Evolutionary conservation across 2,888 invertebrate species (phyloP), one percentile per base, ranked within the genome.

Genomic region (Yponomeuta cagnagella): DNA sequence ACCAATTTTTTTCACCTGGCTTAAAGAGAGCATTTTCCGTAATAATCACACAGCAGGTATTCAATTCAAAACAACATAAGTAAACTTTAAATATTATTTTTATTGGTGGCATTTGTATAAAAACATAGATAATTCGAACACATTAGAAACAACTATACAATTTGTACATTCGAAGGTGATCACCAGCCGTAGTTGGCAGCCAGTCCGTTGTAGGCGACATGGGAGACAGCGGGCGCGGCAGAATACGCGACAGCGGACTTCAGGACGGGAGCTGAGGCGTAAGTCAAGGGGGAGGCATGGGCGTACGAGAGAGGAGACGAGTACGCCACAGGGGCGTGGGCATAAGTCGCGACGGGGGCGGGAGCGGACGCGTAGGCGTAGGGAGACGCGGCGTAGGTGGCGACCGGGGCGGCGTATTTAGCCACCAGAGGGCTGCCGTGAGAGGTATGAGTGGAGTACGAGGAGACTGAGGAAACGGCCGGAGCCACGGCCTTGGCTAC

Each of bases 151-250:
- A 84, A 86, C 85, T 86, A 84, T 43, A 48, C 52, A 68, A 67
- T 30, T 58, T 52, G 33, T 48, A 65, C 63, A 63, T 43, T 63
- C 2, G 12, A 33, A 83, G 79, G 80, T 76, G 86, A 87, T 93
- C 93, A 95, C 93, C 93, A 95, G 77, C 92, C 94, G 86, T 95
- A 95, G 75, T 93, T 88, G 64, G 90, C 93, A 75, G 94, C 94
- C 72, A 94, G 91, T 73, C 95, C 95, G 75, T 90, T 93, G 91
- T 95, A 95, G 76, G 93, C 87, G 73, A 94, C 93, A 82, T 95
- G 95, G 72, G 95, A 93, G 64, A 94, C 94, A 72, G 87, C 86
- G 70, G 90, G 93, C 63, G 94, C 93, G 64, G 95, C 94, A 48
- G 93, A 92, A 85, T 94, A 94, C 48, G 90, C 82, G 69, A 93